Evolutionary conservation across 2,888 invertebrate genomes (phyloP), one percentile per base, ranked within the genome.

Genomic region (Watsonalla cultraria): DNA sequence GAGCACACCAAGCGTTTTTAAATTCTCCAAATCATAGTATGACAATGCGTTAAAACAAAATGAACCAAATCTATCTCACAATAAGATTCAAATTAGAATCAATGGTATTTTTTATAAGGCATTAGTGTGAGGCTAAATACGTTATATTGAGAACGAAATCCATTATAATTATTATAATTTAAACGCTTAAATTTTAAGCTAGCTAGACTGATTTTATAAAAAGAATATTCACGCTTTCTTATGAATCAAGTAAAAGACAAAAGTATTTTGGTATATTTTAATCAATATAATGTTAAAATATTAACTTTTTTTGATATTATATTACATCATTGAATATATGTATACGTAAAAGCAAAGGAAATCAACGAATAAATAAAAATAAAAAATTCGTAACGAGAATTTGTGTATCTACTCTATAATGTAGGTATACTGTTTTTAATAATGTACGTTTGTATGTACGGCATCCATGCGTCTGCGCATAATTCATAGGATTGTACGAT

Each of bases 1-100:
- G 72, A 88, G 91, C 34, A 87, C 92, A 0, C 91, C 92, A 2
- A 92, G 93, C 53, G 92, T 94, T n/a, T 94, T 94, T 74, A 93
- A 93, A 72, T 93, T 94, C 67, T 92, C 92, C 61, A 93, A 93
- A 84, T 93, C 90, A 69, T 92, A 86, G 76, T 11, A 8, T 47
- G 7, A n/a, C 7, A 14, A 8, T 13, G 7, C 7, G 14, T 24
- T 6, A n/a, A 8, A 34, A 33, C 34, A 35, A 49, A 33, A 37
- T 14, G 49, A 49, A 49, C 49, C 49, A 49, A 49, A 49, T 15
- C 14, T 49, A 49, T 14, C 37, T 37, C 37, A 15, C 37, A 14
- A 11, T 35, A 48, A 48, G 48, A 11, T 35, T 35, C 33, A 35
- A 34, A 34, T 47, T 47, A 2, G 14, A 11, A 37, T 48, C 11